Evolutionary conservation across 2,113 vertebrate genomes (phyloP).

Genomic region (Callipepla californica): DNA sequence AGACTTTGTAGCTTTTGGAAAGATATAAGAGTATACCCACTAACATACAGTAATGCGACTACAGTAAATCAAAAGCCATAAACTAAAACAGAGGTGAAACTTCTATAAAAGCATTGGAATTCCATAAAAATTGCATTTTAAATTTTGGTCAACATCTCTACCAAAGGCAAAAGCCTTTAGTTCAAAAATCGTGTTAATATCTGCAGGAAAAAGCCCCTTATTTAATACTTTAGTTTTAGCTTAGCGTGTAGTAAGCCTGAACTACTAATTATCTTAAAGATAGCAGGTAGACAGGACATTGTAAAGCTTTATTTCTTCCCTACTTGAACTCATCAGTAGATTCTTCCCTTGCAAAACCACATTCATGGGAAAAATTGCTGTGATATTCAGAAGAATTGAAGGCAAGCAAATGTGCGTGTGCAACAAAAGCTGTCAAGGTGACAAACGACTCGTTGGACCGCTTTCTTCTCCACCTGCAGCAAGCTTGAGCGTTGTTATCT

Average conservation of each 20-base stretch:
- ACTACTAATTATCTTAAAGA: slow-evolving; percentile 37
- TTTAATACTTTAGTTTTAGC: slow-evolving; percentile 15
- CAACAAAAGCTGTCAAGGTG: slow-evolving; percentile 64
- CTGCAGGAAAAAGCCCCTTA: not conserved
- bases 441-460: slow-evolving; percentile 81
- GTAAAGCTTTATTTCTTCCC: slow-evolving; percentile 9
- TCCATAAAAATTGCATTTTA: slow-evolving; percentile 4
- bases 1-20: not conserved
- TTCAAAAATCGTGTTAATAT: slow-evolving; percentile 3
- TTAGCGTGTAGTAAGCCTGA: slow-evolving; percentile 49
- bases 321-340: not conserved
- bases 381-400: slow-evolving; percentile 6
- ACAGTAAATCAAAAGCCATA: slow-evolving; percentile 40
- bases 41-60: slow-evolving; percentile 2
- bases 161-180: slow-evolving; percentile 58
- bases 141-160: slow-evolving; percentile 56
- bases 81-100: slow-evolving; percentile 41
- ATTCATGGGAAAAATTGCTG: slow-evolving; percentile 21
- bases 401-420: not conserved
- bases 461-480: slow-evolving; percentile 77
- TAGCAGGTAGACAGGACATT: not conserved
- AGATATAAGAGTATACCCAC: not conserved
- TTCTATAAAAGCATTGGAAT: slow-evolving; percentile 2
- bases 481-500: slow-evolving; percentile 84
- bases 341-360: slow-evolving; percentile 25